Evolutionary conservation across 2,113 vertebrate genomes (phyloP), one percentile per base, ranked within the genome.

Genomic region (Climacteris rufus): DNA sequence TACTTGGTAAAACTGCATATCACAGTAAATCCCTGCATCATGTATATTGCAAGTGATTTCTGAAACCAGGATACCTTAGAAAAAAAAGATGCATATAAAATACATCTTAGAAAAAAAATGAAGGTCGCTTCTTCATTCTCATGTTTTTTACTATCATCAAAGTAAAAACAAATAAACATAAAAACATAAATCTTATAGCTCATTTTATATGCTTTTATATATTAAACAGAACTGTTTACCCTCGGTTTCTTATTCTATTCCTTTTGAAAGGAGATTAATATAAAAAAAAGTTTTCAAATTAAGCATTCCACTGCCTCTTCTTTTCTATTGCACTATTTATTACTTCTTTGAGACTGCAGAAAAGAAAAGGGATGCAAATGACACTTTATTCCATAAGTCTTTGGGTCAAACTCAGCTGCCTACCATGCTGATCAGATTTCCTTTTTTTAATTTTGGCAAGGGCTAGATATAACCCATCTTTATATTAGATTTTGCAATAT

Each of bases 401-500:
- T 59, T 84, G 39, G 83, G 77, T 91, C 91, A 90, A 74, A 87
- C 59, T 75, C 49, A 81, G 60, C 50, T 89, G 52, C 61, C 83
- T 83, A 70, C 35, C 7, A 23, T 15, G 31, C 71, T 66, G 56
- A 94, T 94, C 81, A 85, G 74, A 54, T 92, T 92, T 50, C 42
- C 27, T 63, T 82, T 15, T 96, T 71, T 64, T 60, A 89, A 64
- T 96, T 96, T 96, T 90, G 63, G 57, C 76, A 75, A 88, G 27
- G 53, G 49, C 20, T 77, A 60, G 47, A 21, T 53, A 25, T 71
- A 90, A 52, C 83, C 54, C 60, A 90, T 71, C 60, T 70, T 93
- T 64, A 72, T 95, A 91, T 83, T 92, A 91, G 91, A 89, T 71
- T 95, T 96, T 93, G 74, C 47, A 92, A 85, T 86, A 96, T 71